Percentiles rank a stretch among this genome's conserved stretches.
Conservation (phyloP, 1,140 invertebrate genomes). For the Tetramorium alpestre region DNA sequence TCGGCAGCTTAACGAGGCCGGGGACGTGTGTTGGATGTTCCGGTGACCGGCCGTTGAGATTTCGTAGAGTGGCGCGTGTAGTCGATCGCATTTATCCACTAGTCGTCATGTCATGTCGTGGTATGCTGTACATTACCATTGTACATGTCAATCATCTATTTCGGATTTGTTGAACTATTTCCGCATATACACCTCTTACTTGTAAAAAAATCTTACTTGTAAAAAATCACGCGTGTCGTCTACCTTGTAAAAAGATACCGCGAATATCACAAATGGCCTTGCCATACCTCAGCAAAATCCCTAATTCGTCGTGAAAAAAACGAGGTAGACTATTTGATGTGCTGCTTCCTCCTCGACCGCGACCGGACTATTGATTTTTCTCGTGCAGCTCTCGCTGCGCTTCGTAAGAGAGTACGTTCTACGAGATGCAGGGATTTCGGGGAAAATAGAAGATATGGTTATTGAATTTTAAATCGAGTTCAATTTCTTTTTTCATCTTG, state of each 20-base stretch:
- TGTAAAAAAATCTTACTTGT: not conserved
- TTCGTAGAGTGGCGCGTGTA: not conserved
- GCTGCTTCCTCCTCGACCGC: not conserved
- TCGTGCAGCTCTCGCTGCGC: slow-evolving; percentile 17
- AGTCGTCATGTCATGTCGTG: not conserved
- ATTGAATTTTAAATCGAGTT: not conserved
- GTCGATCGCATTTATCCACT: slow-evolving; percentile 8
- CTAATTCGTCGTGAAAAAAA: slow-evolving; percentile 14
- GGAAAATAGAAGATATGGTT: slow-evolving; percentile 3
- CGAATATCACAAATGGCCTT: not conserved
- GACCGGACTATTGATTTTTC: slow-evolving; percentile 18
- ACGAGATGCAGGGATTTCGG: slow-evolving; percentile 24
- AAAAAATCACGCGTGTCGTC: not conserved
- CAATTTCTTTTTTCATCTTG: not conserved
- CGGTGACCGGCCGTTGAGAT: slow-evolving; percentile 25
- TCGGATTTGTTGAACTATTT: not conserved
- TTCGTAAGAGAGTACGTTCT: slow-evolving; percentile 16
- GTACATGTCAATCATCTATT: not conserved
- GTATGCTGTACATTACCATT: not conserved
- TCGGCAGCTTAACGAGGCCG: slow-evolving; percentile 52
- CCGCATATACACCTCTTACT: not conserved
- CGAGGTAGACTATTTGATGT: slow-evolving; percentile 21
- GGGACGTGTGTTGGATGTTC: slow-evolving; percentile 27
- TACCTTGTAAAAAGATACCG: not conserved
- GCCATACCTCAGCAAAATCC: not conserved